Base-by-base conservation (phyloP, 2,797 vertebrate species). In the Mormyrus hasselquistii region DNA sequence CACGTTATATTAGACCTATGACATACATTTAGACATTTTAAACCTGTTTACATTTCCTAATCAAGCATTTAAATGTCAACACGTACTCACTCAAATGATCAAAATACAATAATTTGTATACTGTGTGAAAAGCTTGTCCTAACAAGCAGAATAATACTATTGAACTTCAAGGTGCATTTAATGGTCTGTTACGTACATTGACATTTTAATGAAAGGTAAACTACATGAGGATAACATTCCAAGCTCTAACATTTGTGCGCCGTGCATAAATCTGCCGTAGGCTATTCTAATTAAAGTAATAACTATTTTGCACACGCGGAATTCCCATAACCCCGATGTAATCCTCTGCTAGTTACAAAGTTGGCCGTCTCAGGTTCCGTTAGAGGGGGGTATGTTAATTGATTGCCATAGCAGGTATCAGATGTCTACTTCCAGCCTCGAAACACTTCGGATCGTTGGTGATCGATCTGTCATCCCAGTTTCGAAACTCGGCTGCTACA, bases 371-470 rank as follows among this genome's bases (percentile, higher is more conserved):
- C 50, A 22, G 22, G 89, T 88, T 89, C 82, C 50, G 86, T 88
- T 38, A 5, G 91, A 90, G 89, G 90, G 88, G 65, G 82, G 83
- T 65, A 50, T 86, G 88, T 91, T 92, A 91, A 93, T 93, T 91
- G 93, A 92, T 93, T 92, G 89, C 50, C 29, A 89, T 88, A 29
- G 44, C 83, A 22, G 83, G 83, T 52, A 91, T 91, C 92, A 91
- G 91, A 90, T 93, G 92, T 90, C 90, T 89, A 84, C 89, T 85
- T 89, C 84, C 76, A 8, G 89, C 89, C 38, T 89, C 62, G 90
- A 89, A 91, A 91, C 89, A 89, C 90, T 91, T 91, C 90, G 92
- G 91, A 93, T 92, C 88, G 89, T 90, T 90, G 9, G 76, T 10
- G 89, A 90, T 91, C 90, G 90, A 93, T 92, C 86, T 90, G 87